phyloP scores from a whole-genome alignment of 2,797 vertebrate genomes.

The Bucorvus abyssinicus region DNA sequence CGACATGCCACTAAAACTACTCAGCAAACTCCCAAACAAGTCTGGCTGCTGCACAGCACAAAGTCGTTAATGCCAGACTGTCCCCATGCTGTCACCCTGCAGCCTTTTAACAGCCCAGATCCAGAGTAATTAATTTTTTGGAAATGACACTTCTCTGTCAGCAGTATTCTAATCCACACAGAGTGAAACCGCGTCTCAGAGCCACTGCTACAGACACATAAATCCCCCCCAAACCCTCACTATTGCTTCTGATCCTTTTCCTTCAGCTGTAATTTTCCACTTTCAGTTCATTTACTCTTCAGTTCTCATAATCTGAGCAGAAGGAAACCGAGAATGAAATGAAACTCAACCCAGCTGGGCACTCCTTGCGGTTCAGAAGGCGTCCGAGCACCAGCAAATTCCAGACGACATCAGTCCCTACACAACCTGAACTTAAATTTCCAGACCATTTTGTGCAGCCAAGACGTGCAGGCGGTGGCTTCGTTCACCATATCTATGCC shows the following conservation, averaged over 20 bases:
- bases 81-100: not conserved
- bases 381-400: not conserved
- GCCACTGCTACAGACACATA: fast-evolving
- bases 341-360: not conserved
- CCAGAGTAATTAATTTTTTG: not conserved
- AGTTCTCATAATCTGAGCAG: not conserved
- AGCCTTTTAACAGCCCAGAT: not conserved
- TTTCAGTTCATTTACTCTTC: not conserved
- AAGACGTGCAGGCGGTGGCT: not conserved
- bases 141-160: no score
- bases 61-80: fast-evolving
- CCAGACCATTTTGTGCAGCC: fast-evolving
- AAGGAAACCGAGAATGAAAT: fast-evolving
- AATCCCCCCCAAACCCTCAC: not conserved
- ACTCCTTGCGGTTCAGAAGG: not conserved
- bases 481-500: not conserved
- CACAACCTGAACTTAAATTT: not conserved
- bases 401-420: fast-evolving
- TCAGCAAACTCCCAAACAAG: not conserved
- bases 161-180: not conserved
- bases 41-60: not conserved
- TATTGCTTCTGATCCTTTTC: not conserved
- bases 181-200: not conserved
- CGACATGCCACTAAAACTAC: not conserved
- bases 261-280: not conserved